These are phyloP conservation scores for Megalopta genalis DNA, from an alignment of 1,140 invertebrate species.

Conservation along the genomic window DNA sequence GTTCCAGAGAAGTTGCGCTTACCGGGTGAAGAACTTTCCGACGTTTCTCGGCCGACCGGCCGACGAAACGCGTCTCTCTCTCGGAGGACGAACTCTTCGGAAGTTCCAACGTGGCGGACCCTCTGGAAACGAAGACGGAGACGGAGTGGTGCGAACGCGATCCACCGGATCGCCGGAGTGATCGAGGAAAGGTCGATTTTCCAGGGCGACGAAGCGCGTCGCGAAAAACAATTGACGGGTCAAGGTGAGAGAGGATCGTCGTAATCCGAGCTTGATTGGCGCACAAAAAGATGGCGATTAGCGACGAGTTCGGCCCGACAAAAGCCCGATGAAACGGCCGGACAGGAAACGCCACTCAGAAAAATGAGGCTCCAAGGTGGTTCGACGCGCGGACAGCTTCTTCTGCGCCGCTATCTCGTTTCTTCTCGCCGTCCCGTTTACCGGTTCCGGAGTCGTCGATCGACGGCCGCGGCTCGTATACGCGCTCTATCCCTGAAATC, in stretches of 20 bases:
- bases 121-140: no score
- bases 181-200: no score
- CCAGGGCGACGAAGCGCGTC: neutral
- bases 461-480: constrained; percentile 6
- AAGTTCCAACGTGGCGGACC: no score
- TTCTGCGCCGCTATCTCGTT: constrained; percentile 29
- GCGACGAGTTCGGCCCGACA: constrained; percentile 68
- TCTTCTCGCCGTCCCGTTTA: constrained; percentile 22
- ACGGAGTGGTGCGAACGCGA: no score
- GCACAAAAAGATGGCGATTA: constrained; percentile 78
- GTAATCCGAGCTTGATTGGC: constrained; percentile 78
- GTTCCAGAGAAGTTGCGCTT: no score
- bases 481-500: no score
- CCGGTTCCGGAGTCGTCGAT: constrained; percentile 29
- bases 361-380: constrained; percentile 77
- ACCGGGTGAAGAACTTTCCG: no score
- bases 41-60: no score
- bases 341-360: constrained; percentile 76
- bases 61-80: no score
- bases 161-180: no score
- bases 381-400: neutral
- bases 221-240: constrained; percentile 58
- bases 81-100: no score
- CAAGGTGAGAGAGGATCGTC: constrained; percentile 79
- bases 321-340: constrained; percentile 65